phyloP scores from a whole-genome alignment of 1,140 invertebrate species.

The Bombus pascuorum region DNA sequence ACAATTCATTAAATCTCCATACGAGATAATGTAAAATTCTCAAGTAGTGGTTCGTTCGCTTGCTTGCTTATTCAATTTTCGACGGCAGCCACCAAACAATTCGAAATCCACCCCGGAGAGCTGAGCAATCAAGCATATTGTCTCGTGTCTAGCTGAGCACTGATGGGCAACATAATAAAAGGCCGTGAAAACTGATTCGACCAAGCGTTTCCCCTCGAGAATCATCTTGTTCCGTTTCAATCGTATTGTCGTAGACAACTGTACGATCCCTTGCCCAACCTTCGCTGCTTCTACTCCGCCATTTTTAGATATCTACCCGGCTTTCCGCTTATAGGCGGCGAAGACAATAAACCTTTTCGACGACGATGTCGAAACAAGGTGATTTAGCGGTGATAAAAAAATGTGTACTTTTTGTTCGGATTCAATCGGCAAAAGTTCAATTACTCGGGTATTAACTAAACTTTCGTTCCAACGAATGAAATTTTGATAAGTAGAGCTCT shows the following conservation, averaged over 20 bases:
- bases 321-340: constrained; percentile 11
- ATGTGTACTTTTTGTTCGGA: constrained; percentile 7
- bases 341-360: constrained; percentile 22
- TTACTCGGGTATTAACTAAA: too few relatives aligned
- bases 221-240: constrained; percentile 42
- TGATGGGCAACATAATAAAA: constrained; percentile 36
- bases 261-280: constrained; percentile 10
- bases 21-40: neutral
- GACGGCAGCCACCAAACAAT: constrained; percentile 10
- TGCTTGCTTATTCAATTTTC: constrained; percentile 2
- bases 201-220: constrained; percentile 21
- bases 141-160: neutral
- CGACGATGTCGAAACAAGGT: constrained; percentile 36
- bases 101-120: neutral
- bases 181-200: constrained; percentile 55
- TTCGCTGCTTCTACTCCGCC: constrained; percentile 19
- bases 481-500: too few relatives aligned
- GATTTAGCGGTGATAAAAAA: constrained; percentile 16
- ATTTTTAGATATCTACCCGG: constrained; percentile 35
- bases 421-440: too few relatives aligned
- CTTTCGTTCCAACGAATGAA: too few relatives aligned
- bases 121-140: constrained; percentile 46
- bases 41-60: neutral
- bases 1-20: neutral
- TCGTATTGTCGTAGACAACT: constrained; percentile 51